phyloP scores from a whole-genome alignment of 2,113 vertebrate species.

The Hypanus sabinus region DNA sequence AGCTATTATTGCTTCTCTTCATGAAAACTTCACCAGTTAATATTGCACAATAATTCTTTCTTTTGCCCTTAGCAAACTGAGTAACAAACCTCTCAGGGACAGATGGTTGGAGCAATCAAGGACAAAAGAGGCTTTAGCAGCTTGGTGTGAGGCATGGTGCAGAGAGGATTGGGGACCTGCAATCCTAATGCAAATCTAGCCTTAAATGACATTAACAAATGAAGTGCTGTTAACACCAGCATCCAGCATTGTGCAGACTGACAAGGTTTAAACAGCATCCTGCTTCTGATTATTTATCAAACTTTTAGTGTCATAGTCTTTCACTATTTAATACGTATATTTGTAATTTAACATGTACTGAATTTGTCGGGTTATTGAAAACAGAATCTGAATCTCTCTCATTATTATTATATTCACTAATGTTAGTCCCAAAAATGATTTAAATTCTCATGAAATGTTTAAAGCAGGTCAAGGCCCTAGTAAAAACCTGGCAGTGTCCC shows the following conservation, averaged over 20 bases:
- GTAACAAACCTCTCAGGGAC: not conserved
- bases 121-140: slow-evolving; percentile 24
- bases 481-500: too few species aligned
- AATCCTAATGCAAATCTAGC: not conserved
- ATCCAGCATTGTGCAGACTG: too few species aligned
- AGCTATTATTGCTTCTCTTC: slow-evolving; percentile 12
- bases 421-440: not conserved
- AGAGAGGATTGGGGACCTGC: not conserved
- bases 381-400: not conserved
- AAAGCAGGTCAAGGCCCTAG: too few species aligned
- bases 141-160: not conserved
- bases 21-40: not conserved
- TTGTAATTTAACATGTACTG: not conserved
- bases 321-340: not conserved
- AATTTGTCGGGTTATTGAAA: not conserved
- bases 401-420: not conserved
- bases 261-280: not conserved
- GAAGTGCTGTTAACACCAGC: not conserved
- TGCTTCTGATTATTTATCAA: not conserved
- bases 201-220: not conserved
- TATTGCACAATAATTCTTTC: not conserved
- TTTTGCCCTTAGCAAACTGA: not conserved
- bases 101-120: slow-evolving; percentile 18
- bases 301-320: not conserved
- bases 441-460: too few species aligned